phyloP scores from a whole-genome alignment of 1,140 invertebrate species.

The Pteromalus puparum region DNA sequence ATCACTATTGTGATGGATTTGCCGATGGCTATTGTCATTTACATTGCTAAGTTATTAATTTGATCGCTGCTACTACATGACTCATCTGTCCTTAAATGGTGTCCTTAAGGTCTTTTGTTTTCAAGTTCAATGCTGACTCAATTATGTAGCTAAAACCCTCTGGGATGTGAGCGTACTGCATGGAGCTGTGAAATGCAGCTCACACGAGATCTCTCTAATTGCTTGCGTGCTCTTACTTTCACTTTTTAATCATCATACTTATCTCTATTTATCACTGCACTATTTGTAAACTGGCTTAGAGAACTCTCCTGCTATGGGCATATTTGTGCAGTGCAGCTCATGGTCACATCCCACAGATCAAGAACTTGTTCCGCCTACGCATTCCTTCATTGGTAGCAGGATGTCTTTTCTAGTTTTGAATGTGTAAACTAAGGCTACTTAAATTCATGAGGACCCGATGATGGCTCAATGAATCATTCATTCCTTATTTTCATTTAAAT shows the following conservation, averaged over 20 bases:
- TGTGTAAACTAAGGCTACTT: constrained; percentile 30
- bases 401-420: constrained; percentile 28
- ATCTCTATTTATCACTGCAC: constrained; percentile 2
- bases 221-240: background rate
- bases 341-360: constrained; percentile 64
- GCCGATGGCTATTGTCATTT: background rate
- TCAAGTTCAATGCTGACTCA: constrained; percentile 40
- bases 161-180: background rate
- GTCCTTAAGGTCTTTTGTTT: constrained; percentile 4
- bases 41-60: constrained; percentile 18
- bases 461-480: constrained; percentile 7
- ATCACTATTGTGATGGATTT: background rate
- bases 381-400: constrained; percentile 49
- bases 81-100: constrained; percentile 35
- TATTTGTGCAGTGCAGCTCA: constrained; percentile 60
- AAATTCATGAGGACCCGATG: constrained; percentile 4
- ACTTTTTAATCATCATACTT: constrained; percentile 20
- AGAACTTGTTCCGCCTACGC: constrained; percentile 67
- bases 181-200: background rate
- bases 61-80: background rate
- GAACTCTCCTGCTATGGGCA: constrained; percentile 60
- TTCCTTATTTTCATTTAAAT: constrained; percentile 25
- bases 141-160: background rate
- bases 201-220: background rate
- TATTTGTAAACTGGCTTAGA: background rate